Percentiles rank a stretch among this genome's conserved stretches.
These are phyloP conservation scores for Hypsibius dujardini DNA, from an alignment of 1,140 invertebrate genomes.

Conservation along the genomic window DNA sequence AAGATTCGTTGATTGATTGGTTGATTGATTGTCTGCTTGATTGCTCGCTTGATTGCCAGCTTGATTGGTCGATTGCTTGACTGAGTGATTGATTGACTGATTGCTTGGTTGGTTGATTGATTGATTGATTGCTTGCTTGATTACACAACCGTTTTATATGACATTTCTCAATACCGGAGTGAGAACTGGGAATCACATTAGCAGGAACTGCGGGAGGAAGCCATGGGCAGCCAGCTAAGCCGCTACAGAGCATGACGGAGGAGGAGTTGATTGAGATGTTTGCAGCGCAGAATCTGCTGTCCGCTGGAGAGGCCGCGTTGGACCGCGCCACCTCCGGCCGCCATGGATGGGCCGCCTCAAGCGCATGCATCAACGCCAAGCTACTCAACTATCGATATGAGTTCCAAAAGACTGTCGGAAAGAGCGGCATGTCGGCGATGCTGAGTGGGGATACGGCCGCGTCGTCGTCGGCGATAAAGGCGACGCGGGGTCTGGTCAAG, in stretches of 20 bases:
- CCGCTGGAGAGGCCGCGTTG: neutral
- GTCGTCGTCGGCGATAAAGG: neutral
- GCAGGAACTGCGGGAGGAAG: no score
- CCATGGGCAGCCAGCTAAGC: no score
- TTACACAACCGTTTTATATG: no score
- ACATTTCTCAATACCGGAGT: no score
- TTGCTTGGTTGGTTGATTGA: no score
- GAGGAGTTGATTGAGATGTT: neutral
- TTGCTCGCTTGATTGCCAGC: no score
- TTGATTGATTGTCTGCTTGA: no score
- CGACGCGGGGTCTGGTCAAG: neutral
- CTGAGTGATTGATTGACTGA: no score
- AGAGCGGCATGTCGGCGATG: neutral
- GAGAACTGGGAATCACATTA: no score
- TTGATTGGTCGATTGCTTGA: no score
- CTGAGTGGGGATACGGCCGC: neutral
- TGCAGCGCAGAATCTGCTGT: neutral
- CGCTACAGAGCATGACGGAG: neutral
- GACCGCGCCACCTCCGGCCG: neutral
- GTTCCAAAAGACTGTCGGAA: constrained; percentile 14
- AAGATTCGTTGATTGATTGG: no score
- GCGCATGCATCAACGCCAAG: neutral
- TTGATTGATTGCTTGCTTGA: no score
- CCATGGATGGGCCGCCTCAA: neutral
- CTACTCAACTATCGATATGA: constrained; percentile 11